Evolutionary conservation across 2,797 vertebrate genomes (phyloP).

Genomic region (Pogonophryne albipinna): DNA sequence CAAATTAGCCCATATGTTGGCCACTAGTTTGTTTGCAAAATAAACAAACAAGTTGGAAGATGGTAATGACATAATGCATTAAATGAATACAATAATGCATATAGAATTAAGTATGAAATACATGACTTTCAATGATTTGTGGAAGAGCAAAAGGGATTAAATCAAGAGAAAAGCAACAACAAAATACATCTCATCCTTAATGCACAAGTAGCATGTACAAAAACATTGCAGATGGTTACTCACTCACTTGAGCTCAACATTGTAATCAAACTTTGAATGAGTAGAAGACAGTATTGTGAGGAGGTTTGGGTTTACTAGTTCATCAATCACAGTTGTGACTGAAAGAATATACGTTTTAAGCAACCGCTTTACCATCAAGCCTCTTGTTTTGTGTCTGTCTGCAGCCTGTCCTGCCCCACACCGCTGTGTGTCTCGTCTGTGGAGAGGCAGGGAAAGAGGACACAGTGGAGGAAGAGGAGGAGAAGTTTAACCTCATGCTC

Average conservation of each 20-base stretch:
- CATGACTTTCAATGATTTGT: neutral
- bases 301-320: neutral
- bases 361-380: neutral
- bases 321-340: neutral
- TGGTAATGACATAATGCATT: neutral
- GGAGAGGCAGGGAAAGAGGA: conserved; percentile 97
- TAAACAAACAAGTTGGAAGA: neutral
- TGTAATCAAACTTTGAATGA: neutral
- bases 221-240: neutral
- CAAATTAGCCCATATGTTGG: neutral
- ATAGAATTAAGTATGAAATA: neutral
- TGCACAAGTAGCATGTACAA: neutral
- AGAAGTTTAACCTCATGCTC: conserved; percentile 96
- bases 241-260: neutral
- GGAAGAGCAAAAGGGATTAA: neutral
- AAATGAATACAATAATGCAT: too few species aligned
- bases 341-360: neutral
- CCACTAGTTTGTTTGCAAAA: neutral
- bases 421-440: conserved; percentile 94
- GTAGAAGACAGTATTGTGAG: neutral
- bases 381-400: conserved; percentile 10
- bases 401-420: conserved; percentile 96
- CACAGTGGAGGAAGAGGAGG: conserved; percentile 93
- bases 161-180: too few species aligned
- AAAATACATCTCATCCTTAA: neutral